Evolutionary conservation across 2,888 invertebrate species (phyloP).

Genomic region (Eupithecia inturbata): DNA sequence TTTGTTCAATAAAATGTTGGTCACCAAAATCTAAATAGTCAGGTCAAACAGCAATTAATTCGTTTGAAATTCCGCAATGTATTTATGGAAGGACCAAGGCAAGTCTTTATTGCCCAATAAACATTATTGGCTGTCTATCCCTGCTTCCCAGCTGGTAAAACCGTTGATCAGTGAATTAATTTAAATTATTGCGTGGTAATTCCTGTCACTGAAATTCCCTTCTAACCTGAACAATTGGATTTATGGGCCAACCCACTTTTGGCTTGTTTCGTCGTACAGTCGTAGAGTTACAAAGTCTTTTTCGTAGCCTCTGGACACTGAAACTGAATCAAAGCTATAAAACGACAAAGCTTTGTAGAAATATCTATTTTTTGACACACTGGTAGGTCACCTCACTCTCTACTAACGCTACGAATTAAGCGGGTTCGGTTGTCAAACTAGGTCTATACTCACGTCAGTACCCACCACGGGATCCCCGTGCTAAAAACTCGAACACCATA

Average conservation of each 20-base stretch:
- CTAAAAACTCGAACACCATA: no score
- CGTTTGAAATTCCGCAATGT: neutral
- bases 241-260: neutral
- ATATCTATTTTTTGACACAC: neutral
- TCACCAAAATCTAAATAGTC: no score
- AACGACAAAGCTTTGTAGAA: neutral
- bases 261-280: neutral
- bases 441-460: no score
- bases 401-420: neutral
- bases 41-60: neutral
- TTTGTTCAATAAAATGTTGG: no score
- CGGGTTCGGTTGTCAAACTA: no score
- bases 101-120: constrained; percentile 20
- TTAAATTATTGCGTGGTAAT: constrained; percentile 20
- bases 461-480: no score
- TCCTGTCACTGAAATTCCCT: constrained; percentile 5
- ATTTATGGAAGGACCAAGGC: constrained; percentile 6
- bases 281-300: neutral
- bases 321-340: neutral
- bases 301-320: neutral
- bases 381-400: neutral
- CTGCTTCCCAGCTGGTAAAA: constrained; percentile 13
- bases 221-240: constrained; percentile 2
- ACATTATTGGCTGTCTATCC: constrained; percentile 13
- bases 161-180: constrained; percentile 21